Evolutionary conservation across 2,888 invertebrate genomes (phyloP), one percentile per base, ranked within the genome.

Genomic region (Microctonus brassicae): DNA sequence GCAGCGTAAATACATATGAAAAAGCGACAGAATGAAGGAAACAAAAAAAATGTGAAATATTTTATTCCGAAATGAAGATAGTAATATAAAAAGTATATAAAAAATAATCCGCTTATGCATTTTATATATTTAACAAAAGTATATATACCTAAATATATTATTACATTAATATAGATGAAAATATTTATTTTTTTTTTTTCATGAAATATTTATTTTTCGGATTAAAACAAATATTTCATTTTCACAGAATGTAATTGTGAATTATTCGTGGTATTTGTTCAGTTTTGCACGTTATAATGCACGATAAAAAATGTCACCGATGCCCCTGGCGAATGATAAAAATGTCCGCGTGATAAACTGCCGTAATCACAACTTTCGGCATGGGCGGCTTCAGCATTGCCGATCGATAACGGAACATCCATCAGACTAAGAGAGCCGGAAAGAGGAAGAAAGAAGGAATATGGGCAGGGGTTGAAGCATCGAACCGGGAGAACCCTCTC

Each of bases 381-480:
- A 77, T 72, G 74, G 74, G 67, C 73, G 75, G 64, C 66, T 73
- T 74, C 74, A 70, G 71, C 72, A 70, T 63, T 70, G 36, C 70
- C 63, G 74, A 74, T 72, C 72, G 74, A 74, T 69, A 72, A 67
- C 67, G 57, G 55, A 70, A 74, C 75, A 76, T 80, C 75, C 80
- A 81, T 81, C 82, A 78, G 75, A 76, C 73, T 69, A 63, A 75
- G 77, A 47, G 47, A 47, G 47, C 11, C n/a, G 17, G 47, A 47
- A 17, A 20, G 47, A 20, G 17, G 17, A 47, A 47, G 47, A 47
- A 5, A 47, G 9, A 17, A 17, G 20, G 17, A 42, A 29, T 29
- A 29, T 7, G 7, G 29, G 4, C 3, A 29, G 29, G n/a, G 17
- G 47, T 7, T 47, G 17, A 47, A 47, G 78, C 74, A 73, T 78